Evolutionary conservation across 2,113 vertebrate species (phyloP).

Genomic region (Phycodurus eques): DNA sequence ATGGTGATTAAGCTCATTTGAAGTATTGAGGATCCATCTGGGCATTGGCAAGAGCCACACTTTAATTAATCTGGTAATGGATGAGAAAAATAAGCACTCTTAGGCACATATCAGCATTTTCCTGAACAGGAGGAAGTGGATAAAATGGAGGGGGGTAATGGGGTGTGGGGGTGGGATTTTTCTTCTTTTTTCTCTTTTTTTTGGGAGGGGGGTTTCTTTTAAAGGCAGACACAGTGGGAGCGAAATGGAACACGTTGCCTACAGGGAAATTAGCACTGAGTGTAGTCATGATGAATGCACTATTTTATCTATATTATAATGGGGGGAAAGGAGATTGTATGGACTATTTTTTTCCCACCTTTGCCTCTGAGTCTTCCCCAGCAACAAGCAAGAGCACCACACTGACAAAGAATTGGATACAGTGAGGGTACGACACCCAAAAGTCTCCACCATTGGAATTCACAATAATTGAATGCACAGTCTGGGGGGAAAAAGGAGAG

Average conservation of each 20-base stretch:
- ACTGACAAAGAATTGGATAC: constrained; percentile 10
- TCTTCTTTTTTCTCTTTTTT: constrained; percentile 31
- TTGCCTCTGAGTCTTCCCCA: constrained; percentile 53
- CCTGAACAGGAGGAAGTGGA: constrained; percentile 63
- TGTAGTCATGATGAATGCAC: constrained; percentile 67
- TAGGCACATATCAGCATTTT: constrained; percentile 77
- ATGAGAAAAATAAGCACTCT: constrained; percentile 75
- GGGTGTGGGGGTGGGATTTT: constrained; percentile 6
- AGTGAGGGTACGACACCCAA: constrained; percentile 1
- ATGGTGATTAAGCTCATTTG: constrained; percentile 77
- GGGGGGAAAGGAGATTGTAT: constrained; percentile 39
- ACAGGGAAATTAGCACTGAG: constrained; percentile 74
- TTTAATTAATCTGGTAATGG: constrained; percentile 80
- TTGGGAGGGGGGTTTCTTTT: constrained; percentile 34
- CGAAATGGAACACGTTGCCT: constrained; percentile 74
- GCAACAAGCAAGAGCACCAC: constrained; percentile 28
- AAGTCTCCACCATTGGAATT: not conserved
- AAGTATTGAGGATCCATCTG: constrained; percentile 76
- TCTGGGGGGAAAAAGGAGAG: too few species aligned
- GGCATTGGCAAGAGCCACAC: constrained; percentile 72
- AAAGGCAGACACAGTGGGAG: constrained; percentile 64
- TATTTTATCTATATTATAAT: constrained; percentile 65
- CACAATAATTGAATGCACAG: not conserved
- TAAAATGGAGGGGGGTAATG: constrained; percentile 19
- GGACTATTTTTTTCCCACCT: constrained; percentile 31